Evolutionary conservation across 2,888 invertebrate species (phyloP).

Genomic region (Apamea crenata): DNA sequence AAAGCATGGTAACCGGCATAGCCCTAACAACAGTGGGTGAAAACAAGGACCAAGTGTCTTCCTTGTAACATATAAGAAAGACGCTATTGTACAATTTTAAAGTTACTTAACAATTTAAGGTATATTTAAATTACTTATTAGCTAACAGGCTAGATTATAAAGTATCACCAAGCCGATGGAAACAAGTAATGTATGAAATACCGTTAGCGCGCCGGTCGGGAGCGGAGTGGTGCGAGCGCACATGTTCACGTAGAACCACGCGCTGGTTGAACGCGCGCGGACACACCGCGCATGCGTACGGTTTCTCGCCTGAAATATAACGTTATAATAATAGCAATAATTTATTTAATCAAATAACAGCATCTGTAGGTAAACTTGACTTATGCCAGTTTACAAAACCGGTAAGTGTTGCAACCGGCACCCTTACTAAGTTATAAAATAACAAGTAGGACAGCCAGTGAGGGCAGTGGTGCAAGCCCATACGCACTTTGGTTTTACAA

Average conservation of each 20-base stretch:
- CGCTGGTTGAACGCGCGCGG: conserved; percentile 96
- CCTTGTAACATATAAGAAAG: not conserved
- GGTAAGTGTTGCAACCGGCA: not conserved
- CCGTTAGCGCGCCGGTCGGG: conserved; percentile 92
- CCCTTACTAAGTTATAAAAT: not conserved
- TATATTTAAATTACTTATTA: not conserved
- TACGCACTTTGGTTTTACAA: too few species aligned
- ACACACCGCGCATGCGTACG: conserved; percentile 96
- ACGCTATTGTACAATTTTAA: not conserved
- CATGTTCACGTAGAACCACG: conserved; percentile 95
- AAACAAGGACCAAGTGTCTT: not conserved
- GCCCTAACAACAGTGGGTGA: too few species aligned
- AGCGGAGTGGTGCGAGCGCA: conserved; percentile 96
- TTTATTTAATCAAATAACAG: not conserved
- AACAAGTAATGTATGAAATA: conserved; percentile 50
- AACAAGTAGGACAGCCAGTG: not conserved
- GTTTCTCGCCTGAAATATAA: conserved; percentile 92
- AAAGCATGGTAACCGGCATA: not conserved
- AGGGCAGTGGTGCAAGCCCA: too few species aligned
- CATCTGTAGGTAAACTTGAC: not conserved
- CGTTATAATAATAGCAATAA: not conserved
- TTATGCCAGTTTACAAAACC: too few species aligned
- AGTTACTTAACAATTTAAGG: not conserved
- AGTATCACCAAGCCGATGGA: not conserved
- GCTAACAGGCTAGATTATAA: not conserved